These are phyloP conservation scores for Lochmaea crataegi DNA, from an alignment of 2,888 invertebrate genomes.

Conservation along the genomic window DNA sequence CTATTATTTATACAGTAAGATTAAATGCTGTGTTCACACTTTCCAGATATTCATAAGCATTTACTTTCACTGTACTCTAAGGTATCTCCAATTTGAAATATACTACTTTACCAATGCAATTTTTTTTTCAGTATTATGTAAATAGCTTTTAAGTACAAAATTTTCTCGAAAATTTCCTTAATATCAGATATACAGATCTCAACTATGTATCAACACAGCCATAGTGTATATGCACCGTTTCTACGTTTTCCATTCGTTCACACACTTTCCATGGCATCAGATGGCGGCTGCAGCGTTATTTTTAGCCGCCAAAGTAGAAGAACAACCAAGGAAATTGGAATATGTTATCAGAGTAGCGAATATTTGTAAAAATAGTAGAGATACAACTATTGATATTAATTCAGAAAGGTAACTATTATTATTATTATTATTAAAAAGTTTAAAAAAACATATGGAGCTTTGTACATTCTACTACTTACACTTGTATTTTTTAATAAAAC, in stretches of 20 bases:
- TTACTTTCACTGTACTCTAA: too few relatives aligned
- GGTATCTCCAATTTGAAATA: too few relatives aligned
- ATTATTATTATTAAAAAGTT: too few relatives aligned
- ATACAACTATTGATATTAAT: slow-evolving; percentile 75
- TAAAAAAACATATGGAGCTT: too few relatives aligned
- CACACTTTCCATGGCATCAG: slow-evolving; percentile 92
- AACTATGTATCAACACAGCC: slow-evolving; percentile 98
- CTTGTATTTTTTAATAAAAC: too few relatives aligned
- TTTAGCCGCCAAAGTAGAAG: slow-evolving; percentile 98
- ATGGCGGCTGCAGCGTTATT: slow-evolving; percentile 96
- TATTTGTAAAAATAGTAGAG: slow-evolving; percentile 81
- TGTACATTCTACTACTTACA: too few relatives aligned
- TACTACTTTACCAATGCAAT: too few relatives aligned
- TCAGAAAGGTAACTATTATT: slow-evolving; percentile 74
- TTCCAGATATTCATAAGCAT: too few relatives aligned
- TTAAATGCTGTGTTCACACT: too few relatives aligned
- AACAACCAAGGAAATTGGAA: slow-evolving; percentile 97
- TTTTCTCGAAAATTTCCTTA: slow-evolving; percentile 55
- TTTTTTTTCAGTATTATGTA: not conserved
- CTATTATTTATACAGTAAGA: too few relatives aligned
- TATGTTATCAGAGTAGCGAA: slow-evolving; percentile 95
- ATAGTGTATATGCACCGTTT: slow-evolving; percentile 99
- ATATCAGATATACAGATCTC: slow-evolving; percentile 72
- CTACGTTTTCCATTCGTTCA: slow-evolving; percentile 98
- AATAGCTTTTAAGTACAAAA: not conserved